phyloP scores from a whole-genome alignment of 37 sponge, comb jelly and placozoan species.

The Mnemiopsis leidyi region DNA sequence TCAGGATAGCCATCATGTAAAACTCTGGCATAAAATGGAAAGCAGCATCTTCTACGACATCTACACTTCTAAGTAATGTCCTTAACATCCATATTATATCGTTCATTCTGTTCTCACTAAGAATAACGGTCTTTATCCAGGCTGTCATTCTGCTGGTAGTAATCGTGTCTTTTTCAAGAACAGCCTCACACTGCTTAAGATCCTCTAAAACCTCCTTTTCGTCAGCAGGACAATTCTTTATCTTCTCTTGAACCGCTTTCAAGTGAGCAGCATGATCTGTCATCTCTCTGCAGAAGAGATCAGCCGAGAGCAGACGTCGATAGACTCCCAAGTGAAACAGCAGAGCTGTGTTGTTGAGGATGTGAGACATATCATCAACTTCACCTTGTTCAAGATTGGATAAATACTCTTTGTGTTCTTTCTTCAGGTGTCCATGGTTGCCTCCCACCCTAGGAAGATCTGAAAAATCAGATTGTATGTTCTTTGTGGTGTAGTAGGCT shows the following conservation, averaged over 20 bases:
- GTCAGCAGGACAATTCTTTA: neutral
- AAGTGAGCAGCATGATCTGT: conserved; percentile 27
- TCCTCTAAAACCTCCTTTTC: neutral
- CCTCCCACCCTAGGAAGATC: conserved; percentile 7
- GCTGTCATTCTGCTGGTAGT: conserved; percentile 62
- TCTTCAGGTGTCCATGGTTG: conserved; percentile 17
- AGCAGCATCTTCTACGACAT: neutral
- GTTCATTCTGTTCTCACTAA: conserved; percentile 49
- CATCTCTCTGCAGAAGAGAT: conserved; percentile 53
- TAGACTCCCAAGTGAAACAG: conserved; percentile 41
- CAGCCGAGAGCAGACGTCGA: conserved; percentile 27
- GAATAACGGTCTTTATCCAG: conserved; percentile 46
- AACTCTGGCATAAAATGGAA: conserved; percentile 41
- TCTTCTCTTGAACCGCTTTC: neutral
- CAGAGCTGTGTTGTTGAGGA: conserved; percentile 35
- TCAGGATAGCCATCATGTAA: conserved; percentile 60
- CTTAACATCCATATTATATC: conserved; percentile 50
- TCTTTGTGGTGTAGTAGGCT: neutral
- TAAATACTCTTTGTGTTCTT: conserved; percentile 6
- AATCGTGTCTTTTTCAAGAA: conserved; percentile 37
- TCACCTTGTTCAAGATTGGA: neutral
- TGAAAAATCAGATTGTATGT: neutral
- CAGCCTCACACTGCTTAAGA: conserved; percentile 54
- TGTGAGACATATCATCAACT: conserved; percentile 22
- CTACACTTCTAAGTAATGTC: neutral